phyloP scores from a whole-genome alignment of 2,888 invertebrate genomes.

The Cistogaster globosa region DNA sequence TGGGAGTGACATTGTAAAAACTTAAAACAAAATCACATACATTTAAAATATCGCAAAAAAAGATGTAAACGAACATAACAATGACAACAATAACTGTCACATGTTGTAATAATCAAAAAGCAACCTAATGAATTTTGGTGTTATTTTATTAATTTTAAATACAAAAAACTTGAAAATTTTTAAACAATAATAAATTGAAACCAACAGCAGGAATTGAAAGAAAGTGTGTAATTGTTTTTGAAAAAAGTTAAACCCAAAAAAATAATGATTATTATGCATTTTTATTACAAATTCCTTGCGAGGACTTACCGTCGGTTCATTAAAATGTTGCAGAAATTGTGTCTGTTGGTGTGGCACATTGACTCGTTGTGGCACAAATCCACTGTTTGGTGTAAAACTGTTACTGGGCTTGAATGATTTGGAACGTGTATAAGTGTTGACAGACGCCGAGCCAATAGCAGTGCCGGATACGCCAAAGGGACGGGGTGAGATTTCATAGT shows the following conservation, averaged over 20 bases:
- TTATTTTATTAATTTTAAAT: no score
- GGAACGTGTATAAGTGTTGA: conserved; percentile 76
- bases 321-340: conserved; percentile 82
- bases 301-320: conserved; percentile 79
- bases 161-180: neutral
- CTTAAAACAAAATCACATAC: neutral
- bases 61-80: neutral
- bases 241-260: neutral
- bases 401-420: conserved; percentile 79
- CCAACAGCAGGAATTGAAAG: neutral
- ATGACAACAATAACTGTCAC: conserved; percentile 11
- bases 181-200: conserved; percentile 24
- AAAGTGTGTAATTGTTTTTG: no score
- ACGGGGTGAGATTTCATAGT: conserved; percentile 82
- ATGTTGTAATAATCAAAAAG: conserved; percentile 66
- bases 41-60: conserved; percentile 17
- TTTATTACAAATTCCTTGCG: conserved; percentile 42
- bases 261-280: conserved; percentile 14
- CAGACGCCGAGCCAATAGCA: conserved; percentile 57
- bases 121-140: conserved; percentile 50
- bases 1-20: conserved; percentile 67
- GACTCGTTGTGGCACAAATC: conserved; percentile 78
- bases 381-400: conserved; percentile 59
- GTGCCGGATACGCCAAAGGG: conserved; percentile 80
- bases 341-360: conserved; percentile 82